Conservation (phyloP, 2,888 invertebrate genomes). For the Amphipoea lucens region DNA sequence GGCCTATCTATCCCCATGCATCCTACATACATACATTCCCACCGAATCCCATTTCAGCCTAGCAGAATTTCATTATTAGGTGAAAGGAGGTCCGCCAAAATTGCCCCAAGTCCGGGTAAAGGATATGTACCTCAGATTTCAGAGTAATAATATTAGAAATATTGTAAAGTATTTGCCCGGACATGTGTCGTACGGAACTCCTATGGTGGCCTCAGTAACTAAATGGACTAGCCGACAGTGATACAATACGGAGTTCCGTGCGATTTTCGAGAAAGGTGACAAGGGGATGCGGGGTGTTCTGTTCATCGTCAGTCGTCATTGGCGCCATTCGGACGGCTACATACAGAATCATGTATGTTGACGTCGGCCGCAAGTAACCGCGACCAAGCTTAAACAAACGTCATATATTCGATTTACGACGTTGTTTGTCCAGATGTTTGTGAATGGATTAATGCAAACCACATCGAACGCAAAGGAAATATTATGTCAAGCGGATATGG, state of each 20-base stretch:
- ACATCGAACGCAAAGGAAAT: slow-evolving; percentile 21
- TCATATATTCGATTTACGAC: slow-evolving; percentile 33
- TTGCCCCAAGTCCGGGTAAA: too few species aligned
- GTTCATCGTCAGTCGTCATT: not conserved
- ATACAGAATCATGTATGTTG: slow-evolving; percentile 2
- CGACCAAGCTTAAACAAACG: slow-evolving; percentile 30
- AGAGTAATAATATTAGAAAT: not conserved
- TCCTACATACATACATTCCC: not conserved
- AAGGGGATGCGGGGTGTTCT: not conserved
- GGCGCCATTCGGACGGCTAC: not conserved
- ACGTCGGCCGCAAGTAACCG: not conserved
- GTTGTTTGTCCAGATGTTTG: slow-evolving; percentile 36
- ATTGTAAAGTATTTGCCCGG: not conserved
- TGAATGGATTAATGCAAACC: slow-evolving; percentile 23
- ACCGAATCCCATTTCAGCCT: not conserved
- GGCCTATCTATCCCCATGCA: not conserved
- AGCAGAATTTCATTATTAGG: not conserved
- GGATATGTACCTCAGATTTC: not conserved
- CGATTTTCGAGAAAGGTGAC: not conserved
- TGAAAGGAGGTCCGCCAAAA: not conserved
- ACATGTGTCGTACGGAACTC: not conserved
- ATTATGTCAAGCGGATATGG: slow-evolving; percentile 7
- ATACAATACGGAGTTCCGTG: not conserved
- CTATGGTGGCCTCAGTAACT: not conserved
- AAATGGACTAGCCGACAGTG: not conserved